Conservation (phyloP, 2,888 invertebrate genomes). For the Crepidodera aurea region DNA sequence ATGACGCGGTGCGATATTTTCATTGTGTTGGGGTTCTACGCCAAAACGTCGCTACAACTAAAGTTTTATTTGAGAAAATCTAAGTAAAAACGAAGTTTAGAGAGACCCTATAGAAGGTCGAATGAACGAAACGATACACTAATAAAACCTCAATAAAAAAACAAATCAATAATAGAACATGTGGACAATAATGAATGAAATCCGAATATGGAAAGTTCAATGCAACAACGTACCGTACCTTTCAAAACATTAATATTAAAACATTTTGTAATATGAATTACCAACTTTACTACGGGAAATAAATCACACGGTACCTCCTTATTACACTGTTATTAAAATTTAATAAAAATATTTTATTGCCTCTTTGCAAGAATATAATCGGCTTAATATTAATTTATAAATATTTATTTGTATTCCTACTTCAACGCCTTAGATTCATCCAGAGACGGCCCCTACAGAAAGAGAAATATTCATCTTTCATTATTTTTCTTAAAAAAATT, state of each 20-base stretch:
- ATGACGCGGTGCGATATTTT: no score
- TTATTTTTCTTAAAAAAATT: no score
- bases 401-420: slow-evolving; percentile 10
- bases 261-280: slow-evolving; percentile 19
- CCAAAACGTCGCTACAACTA: no score
- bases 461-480: no score
- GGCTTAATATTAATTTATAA: slow-evolving; percentile 7
- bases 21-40: no score
- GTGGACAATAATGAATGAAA: slow-evolving; percentile 8
- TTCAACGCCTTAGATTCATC: slow-evolving; percentile 5
- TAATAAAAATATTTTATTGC: slow-evolving; percentile 5
- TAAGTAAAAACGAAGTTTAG: no score
- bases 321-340: slow-evolving; percentile 10
- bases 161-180: background rate
- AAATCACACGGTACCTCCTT: slow-evolving; percentile 16
- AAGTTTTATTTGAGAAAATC: no score
- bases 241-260: slow-evolving; percentile 18
- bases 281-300: slow-evolving; percentile 4
- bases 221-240: slow-evolving; percentile 3
- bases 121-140: no score
- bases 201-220: slow-evolving; percentile 14
- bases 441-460: background rate
- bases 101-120: no score
- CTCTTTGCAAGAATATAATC: background rate
- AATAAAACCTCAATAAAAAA: no score